Conservation (phyloP, 2,113 vertebrate species). For the Forbesichthys papilliferus region DNA sequence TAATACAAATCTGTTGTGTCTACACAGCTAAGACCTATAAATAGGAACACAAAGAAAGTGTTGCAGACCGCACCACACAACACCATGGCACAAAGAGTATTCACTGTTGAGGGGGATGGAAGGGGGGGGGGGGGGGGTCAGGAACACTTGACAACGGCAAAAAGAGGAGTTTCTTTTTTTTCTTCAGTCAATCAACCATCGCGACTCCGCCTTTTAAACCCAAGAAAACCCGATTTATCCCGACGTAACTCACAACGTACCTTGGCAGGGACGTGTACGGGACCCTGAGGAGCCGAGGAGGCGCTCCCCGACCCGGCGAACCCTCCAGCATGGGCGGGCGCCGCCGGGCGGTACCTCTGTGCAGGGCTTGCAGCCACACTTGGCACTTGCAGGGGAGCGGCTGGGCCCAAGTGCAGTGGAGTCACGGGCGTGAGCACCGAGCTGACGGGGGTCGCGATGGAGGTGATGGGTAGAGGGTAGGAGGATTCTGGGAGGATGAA, state of each 20-base stretch:
- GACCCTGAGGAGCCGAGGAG: conserved; percentile 16
- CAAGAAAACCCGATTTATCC: conserved; percentile 14
- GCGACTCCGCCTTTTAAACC: background rate
- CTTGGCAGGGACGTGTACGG: conserved; percentile 41
- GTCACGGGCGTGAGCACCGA: conserved; percentile 46
- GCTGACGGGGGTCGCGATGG: conserved; percentile 31
- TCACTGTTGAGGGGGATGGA: too few relatives aligned
- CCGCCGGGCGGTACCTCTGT: conserved; percentile 30
- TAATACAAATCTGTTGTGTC: too few relatives aligned
- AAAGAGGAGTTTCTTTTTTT: too few relatives aligned
- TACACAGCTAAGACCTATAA: too few relatives aligned
- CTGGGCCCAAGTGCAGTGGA: background rate
- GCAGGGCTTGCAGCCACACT: background rate
- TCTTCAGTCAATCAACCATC: background rate
- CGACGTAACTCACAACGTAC: conserved; percentile 39
- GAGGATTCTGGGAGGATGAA: conserved; percentile 72
- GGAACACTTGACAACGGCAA: too few relatives aligned
- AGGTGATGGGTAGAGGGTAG: conserved; percentile 54
- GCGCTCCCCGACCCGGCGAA: background rate
- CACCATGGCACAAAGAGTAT: too few relatives aligned
- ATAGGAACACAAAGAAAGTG: too few relatives aligned
- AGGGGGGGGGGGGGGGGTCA: too few relatives aligned
- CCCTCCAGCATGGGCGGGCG: conserved; percentile 17
- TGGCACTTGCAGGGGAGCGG: background rate
- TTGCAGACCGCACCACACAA: too few relatives aligned